A percentile compares a stretch with the other conserved stretches of the same genome.
These are phyloP conservation scores for Parthenolecanium corni DNA, from an alignment of 2,888 invertebrate genomes.

Conservation along the genomic window DNA sequence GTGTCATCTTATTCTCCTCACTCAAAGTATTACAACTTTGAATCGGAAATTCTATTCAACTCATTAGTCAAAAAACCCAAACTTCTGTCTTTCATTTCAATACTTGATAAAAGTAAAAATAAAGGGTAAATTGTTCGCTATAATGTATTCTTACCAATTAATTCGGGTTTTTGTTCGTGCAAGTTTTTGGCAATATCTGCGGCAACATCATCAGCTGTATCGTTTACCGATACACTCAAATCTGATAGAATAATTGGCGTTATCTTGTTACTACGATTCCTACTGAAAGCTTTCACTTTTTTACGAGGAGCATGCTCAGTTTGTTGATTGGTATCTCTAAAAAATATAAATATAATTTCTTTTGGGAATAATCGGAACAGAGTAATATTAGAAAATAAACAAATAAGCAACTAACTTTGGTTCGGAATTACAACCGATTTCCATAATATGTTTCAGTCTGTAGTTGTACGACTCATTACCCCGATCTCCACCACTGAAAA, in stretches of 20 bases:
- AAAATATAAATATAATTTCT: not conserved
- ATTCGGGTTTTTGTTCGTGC: slow-evolving; percentile 13
- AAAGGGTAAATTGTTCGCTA: too few species aligned
- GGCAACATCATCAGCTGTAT: slow-evolving; percentile 7
- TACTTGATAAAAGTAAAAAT: too few species aligned
- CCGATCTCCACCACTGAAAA: slow-evolving; percentile 12
- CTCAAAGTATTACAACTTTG: too few species aligned
- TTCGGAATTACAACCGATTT: not conserved
- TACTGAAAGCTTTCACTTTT: not conserved
- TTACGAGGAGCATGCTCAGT: not conserved
- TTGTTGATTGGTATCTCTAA: not conserved
- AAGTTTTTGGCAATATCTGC: slow-evolving; percentile 16
- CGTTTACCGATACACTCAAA: slow-evolving; percentile 1
- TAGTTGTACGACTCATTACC: slow-evolving; percentile 20
- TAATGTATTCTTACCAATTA: slow-evolving; percentile 5
- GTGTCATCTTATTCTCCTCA: not conserved
- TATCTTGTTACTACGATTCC: not conserved
- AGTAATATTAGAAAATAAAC: not conserved
- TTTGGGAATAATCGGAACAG: not conserved
- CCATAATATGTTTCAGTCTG: slow-evolving; percentile 6
- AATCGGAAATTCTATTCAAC: not conserved
- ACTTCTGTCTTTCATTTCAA: too few species aligned
- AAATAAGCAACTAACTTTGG: not conserved
- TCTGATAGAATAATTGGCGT: not conserved
- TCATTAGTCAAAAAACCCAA: too few species aligned